phyloP scores from a whole-genome alignment of 2,113 vertebrate species.

The Pteruthius melanotis region DNA sequence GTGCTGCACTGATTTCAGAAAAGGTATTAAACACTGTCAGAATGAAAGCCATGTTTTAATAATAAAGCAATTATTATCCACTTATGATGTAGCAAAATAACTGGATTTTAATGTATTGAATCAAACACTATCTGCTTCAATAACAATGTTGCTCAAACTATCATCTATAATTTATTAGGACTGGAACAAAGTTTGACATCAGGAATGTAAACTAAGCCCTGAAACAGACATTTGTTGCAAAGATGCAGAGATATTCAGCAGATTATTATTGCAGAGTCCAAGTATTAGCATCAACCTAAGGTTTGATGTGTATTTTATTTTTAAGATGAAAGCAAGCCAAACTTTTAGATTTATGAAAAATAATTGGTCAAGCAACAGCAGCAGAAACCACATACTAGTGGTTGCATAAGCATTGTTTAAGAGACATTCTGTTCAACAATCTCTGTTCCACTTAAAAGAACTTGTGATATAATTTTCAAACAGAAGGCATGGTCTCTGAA shows the following conservation, averaged over 20 bases:
- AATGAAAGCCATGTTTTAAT: constrained; percentile 29
- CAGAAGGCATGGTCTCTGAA: background rate
- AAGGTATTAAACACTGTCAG: background rate
- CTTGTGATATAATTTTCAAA: background rate
- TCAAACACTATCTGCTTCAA: constrained; percentile 39
- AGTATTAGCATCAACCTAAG: background rate
- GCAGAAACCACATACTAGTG: background rate
- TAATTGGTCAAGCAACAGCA: background rate
- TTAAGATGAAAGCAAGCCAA: background rate
- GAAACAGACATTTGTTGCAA: background rate
- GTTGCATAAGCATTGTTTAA: background rate
- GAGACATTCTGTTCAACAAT: background rate
- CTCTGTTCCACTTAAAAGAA: background rate
- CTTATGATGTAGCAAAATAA: constrained; percentile 32
- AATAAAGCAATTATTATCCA: constrained; percentile 41
- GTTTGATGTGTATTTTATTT: background rate
- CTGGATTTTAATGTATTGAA: constrained; percentile 54
- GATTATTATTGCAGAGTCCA: background rate
- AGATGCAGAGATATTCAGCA: background rate
- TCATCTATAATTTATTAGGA: constrained; percentile 25
- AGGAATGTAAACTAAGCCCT: background rate
- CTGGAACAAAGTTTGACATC: background rate
- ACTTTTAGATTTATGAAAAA: background rate
- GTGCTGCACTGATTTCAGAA: background rate
- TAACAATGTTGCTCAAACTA: constrained; percentile 10